Evolutionary conservation across 2,888 invertebrate genomes (phyloP).

Genomic region (Caenorhabditis zanzibari): DNA sequence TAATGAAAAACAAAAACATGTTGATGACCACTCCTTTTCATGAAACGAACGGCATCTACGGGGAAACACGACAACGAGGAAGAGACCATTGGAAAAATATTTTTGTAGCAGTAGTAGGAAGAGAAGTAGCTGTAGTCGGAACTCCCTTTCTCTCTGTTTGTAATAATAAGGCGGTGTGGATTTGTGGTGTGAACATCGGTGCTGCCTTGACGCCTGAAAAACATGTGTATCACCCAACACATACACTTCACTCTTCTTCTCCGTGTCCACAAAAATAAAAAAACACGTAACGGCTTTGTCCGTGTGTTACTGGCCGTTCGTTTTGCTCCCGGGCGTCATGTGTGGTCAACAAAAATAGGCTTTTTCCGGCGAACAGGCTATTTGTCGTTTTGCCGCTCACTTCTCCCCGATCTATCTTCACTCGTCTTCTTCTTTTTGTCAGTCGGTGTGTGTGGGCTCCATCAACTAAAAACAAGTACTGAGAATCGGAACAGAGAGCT

Average conservation of each 20-base stretch:
- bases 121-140: conserved; percentile 7
- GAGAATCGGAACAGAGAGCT: background rate
- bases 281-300: background rate
- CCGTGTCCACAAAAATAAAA: conserved; percentile 37
- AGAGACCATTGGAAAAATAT: conserved; percentile 40
- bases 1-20: conserved; percentile 66
- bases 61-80: background rate
- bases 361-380: conserved; percentile 60
- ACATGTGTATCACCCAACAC: conserved; percentile 44
- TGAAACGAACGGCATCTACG: conserved; percentile 18
- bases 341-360: conserved; percentile 60
- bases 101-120: conserved; percentile 39
- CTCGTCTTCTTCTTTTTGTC: conserved; percentile 3
- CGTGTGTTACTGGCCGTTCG: conserved; percentile 4
- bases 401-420: conserved; percentile 41
- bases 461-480: conserved; percentile 10
- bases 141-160: conserved; percentile 12
- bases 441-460: background rate
- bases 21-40: conserved; percentile 48
- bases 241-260: conserved; percentile 16
- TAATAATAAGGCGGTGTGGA: conserved; percentile 48
- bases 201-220: conserved; percentile 56
- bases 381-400: conserved; percentile 34
- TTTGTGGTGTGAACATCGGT: conserved; percentile 39
- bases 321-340: conserved; percentile 28